Conservation (phyloP, 64 coral and sea anemone genomes). For the Montipora cactus region DNA sequence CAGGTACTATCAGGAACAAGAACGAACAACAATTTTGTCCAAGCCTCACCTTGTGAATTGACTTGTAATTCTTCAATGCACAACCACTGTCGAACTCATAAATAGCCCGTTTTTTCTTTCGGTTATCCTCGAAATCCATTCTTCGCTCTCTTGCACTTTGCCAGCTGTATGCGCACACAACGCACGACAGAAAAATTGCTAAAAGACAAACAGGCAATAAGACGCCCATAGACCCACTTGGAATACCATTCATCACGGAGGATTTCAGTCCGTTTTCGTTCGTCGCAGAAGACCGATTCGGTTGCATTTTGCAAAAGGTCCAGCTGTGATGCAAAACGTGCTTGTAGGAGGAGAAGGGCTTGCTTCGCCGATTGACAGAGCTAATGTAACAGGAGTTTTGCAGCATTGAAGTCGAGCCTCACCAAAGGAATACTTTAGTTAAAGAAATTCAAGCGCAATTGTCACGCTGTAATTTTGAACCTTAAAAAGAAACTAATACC, state of each 20-base stretch:
- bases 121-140: conserved; percentile 34
- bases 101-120: neutral
- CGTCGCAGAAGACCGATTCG: neutral
- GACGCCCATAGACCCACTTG: neutral
- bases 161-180: conserved; percentile 31
- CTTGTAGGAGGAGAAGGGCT: neutral
- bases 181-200: conserved; percentile 39
- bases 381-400: neutral
- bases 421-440: too few relatives aligned
- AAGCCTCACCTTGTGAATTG: conserved; percentile 8
- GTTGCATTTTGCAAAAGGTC: neutral
- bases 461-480: too few relatives aligned
- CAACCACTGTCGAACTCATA: neutral
- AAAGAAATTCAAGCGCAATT: too few relatives aligned
- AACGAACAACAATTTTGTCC: neutral
- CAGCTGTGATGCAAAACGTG: neutral
- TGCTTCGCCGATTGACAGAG: neutral
- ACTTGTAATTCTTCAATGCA: conserved; percentile 3
- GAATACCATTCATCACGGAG: neutral
- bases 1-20: too few relatives aligned
- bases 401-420: too few relatives aligned
- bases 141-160: conserved; percentile 29
- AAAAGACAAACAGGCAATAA: conserved; percentile 30
- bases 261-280: neutral
- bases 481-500: too few relatives aligned